These are phyloP conservation scores for Protosalanx chinensis DNA, from an alignment of 2,797 vertebrate species.

Conservation along the genomic window DNA sequence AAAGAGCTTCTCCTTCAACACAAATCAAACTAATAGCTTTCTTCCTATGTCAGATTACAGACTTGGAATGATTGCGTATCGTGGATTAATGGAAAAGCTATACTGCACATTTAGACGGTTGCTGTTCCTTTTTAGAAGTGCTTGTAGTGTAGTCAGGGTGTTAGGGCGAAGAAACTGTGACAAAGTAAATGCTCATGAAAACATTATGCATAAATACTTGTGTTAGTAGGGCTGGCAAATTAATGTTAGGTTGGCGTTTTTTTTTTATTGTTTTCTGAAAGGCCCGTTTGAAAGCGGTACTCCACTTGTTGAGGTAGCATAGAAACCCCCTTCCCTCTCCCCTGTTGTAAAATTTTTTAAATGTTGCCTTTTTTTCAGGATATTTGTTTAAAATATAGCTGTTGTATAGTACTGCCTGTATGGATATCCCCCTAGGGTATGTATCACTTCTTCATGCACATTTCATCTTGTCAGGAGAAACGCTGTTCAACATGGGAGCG, in stretches of 20 bases:
- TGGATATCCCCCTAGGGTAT: conserved; percentile 2
- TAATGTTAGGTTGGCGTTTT: conserved; percentile 13
- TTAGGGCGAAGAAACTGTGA: not conserved
- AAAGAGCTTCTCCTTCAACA: conserved; percentile 20
- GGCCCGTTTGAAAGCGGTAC: not conserved
- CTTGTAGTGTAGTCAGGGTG: no score
- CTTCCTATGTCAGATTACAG: not conserved
- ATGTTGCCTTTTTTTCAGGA: conserved; percentile 11
- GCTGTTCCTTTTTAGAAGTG: no score
- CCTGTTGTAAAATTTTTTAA: not conserved
- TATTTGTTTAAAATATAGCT: not conserved
- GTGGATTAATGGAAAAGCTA: not conserved
- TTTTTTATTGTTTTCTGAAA: conserved; percentile 5
- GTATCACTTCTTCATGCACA: conserved; percentile 33
- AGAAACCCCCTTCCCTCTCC: no score
- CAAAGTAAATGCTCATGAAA: not conserved
- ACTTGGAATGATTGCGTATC: conserved; percentile 1
- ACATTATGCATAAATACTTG: not conserved
- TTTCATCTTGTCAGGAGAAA: conserved; percentile 27
- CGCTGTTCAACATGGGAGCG: conserved; percentile 27
- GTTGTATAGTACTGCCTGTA: conserved; percentile 13
- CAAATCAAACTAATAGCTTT: not conserved
- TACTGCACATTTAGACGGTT: no score
- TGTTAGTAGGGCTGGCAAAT: not conserved
- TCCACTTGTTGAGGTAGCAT: conserved; percentile 6